Conservation (phyloP, 2,888 invertebrate genomes). For the Acholoe squamosa region DNA sequence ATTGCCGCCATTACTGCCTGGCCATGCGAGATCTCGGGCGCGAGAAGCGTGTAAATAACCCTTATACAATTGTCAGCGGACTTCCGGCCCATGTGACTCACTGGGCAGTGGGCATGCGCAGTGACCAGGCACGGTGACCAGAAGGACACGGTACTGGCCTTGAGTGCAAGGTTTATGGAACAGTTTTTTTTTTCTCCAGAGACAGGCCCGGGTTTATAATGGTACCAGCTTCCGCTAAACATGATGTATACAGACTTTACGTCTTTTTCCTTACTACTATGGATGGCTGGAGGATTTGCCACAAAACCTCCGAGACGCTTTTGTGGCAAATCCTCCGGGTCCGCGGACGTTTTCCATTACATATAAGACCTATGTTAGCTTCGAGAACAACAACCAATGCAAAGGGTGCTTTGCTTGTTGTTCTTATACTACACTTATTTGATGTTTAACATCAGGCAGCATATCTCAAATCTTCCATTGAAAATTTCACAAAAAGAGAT, state of each 20-base stretch:
- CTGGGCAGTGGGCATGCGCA: background rate
- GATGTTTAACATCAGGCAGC: too few species aligned
- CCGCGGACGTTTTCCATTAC: too few species aligned
- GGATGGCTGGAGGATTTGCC: too few species aligned
- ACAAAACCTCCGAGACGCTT: too few species aligned
- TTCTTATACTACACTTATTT: too few species aligned
- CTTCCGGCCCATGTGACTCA: background rate
- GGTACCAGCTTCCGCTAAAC: background rate
- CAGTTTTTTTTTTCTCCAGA: background rate
- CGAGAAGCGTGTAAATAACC: slow-evolving; percentile 32
- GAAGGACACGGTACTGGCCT: background rate
- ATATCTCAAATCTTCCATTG: too few species aligned
- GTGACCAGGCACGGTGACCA: background rate
- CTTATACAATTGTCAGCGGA: slow-evolving; percentile 40
- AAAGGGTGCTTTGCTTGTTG: too few species aligned
- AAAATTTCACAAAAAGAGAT: too few species aligned
- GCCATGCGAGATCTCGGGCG: background rate
- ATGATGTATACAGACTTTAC: background rate
- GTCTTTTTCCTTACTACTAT: background rate
- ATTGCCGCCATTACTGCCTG: background rate
- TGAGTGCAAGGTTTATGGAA: background rate
- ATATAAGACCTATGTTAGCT: too few species aligned
- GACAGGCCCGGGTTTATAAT: background rate
- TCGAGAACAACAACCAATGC: too few species aligned
- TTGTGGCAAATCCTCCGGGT: too few species aligned